Evolutionary conservation across 2,113 vertebrate genomes (phyloP), one percentile per base, ranked within the genome.

Genomic region (Leptocoma aspasia): DNA sequence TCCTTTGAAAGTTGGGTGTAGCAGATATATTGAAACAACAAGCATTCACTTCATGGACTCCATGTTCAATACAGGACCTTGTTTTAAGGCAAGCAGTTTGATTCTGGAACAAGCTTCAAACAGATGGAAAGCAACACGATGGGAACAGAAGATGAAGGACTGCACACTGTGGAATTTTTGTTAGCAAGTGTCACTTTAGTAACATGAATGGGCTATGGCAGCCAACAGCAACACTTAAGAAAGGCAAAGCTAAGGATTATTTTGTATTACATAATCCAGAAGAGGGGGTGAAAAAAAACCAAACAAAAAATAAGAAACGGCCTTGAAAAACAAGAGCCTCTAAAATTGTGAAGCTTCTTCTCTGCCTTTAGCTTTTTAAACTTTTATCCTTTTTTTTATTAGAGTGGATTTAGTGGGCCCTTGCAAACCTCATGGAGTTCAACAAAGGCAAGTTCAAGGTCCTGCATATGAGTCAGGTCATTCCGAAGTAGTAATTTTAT

Each of bases 281-380:
- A 21, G 0, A 15, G 13, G 14, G 9, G 9, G 3, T 61, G 18
- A 7, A 61, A 61, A 20, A 5, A 11, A 14, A 28, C 3, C 3
- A 39, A 79, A 54, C 1, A 18, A 49, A 64, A 49, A 61, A 15
- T 2, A 15, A 81, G 17, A 70, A 95, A 88, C 7, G 8, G 22
- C 13, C 52, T 86, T 92, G 45, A 75, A 50, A 86, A 45, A 6
- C 21, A 47, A 61, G 12, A 77, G 12, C 39, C 13, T 71, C 45
- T 37, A 24, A 88, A 89, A 82, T 41, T 5, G 3, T 10, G 37
- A 72, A 65, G 37, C 5, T 57, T 76, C 41, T 77, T 54, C 26
- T 64, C 37, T 77, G 30, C 19, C 33, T 70, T 81, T 47, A 71
- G 31, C 8, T 87, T 86, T 66, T 72, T 63, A 9, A 72, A 31